Conservation (phyloP, 2,113 vertebrate species). For the Tyto alba region DNA sequence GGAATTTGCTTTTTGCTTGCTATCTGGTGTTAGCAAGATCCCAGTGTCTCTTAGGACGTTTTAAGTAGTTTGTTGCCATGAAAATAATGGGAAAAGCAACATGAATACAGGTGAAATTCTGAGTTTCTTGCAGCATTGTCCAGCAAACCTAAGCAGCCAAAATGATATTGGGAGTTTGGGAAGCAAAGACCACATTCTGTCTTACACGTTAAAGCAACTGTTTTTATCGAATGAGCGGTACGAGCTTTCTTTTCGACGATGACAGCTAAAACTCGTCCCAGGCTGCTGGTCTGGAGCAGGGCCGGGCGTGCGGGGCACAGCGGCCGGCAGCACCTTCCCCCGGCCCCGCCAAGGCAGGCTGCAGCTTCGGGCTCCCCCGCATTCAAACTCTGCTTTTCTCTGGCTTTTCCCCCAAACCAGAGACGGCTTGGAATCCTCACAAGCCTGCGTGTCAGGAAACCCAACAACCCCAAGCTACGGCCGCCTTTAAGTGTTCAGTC, state of each 20-base stretch:
- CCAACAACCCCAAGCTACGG: not conserved
- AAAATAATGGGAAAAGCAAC: not conserved
- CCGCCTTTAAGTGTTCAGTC: not conserved
- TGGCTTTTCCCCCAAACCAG: not conserved
- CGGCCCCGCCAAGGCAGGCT: not conserved
- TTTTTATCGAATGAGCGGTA: not conserved
- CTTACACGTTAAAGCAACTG: not conserved
- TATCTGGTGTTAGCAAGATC: not conserved
- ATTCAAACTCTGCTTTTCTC: not conserved
- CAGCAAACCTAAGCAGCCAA: not conserved
- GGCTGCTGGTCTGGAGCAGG: too few relatives aligned
- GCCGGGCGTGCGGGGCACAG: accelerated
- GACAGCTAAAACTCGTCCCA: not conserved
- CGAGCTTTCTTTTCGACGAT: not conserved
- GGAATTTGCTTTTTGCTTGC: not conserved
- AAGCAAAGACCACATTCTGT: not conserved
- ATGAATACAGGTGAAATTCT: not conserved
- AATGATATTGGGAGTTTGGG: not conserved
- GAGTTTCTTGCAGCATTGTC: not conserved
- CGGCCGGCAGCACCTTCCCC: not conserved
- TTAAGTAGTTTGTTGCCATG: not conserved
- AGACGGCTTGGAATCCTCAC: too few relatives aligned
- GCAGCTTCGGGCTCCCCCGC: accelerated
- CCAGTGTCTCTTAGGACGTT: not conserved
- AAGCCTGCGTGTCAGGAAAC: not conserved